Evolutionary conservation across 2,888 invertebrate genomes (phyloP), one percentile per base, ranked within the genome.

Genomic region (Tetropium fuscum): DNA sequence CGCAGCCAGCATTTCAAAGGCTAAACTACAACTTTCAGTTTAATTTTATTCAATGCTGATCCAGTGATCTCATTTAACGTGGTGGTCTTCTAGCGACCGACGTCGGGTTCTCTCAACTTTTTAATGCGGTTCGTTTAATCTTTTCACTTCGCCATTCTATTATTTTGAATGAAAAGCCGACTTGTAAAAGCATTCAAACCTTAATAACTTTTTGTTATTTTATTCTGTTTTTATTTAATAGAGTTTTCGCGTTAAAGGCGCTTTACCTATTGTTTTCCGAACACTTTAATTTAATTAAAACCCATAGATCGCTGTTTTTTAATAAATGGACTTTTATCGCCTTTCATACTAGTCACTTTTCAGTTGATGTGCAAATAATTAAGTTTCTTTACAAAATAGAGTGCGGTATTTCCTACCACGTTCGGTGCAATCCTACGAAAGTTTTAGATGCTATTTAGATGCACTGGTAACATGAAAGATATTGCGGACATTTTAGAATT

Each of bases 51-150:
- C 48, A 54, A 53, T 49, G 48, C 61, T 41, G 61, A 54, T 54
- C 54, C 57, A 45, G 43, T 58, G 54, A 58, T 43, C 40, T 58
- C 58, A 53, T 61, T 61, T 40, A 45, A 36, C 38, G 32, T 58
- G 49, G 58, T 55, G 54, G 58, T 55, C 54, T 58, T 58, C 58
- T 41, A 58, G 62, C 60, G 56, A n/a, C n/a, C n/a, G n/a, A 55
- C n/a, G 45, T 15, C 48, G 51, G 43, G 44, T 22, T 43, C 53
- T 54, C 38, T 36, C 49, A 63, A 64, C 55, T 58, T 59, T 64
- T 64, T 64, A 61, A 58, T 58, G 61, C 58, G 61, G 64, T 64
- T 64, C 58, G 58, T 59, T 64, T 59, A 64, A 64, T 64, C 59
- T 61, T 49, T 64, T 56, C 56, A 58, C 58, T 54, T 47, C 34